Base-by-base conservation (phyloP, 2,888 invertebrate genomes). In the Ecliptopera silaceata region DNA sequence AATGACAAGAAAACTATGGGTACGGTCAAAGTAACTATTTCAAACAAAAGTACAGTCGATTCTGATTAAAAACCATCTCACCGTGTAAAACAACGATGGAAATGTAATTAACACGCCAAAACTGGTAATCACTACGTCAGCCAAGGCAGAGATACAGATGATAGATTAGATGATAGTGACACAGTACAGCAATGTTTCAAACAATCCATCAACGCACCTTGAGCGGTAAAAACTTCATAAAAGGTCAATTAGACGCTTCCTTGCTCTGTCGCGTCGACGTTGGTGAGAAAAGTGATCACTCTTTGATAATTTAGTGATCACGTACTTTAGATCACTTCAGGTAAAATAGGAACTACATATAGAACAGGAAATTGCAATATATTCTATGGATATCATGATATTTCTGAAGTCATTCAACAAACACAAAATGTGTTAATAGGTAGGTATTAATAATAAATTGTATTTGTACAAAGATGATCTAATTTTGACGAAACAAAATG, bases 241-340 rank as follows among this genome's bases (percentile, higher is more conserved):
- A 80, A 81, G 80, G 82, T 81, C 81, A 77, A 62, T 59, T 56
- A 58, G 61, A 62, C 56, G 74, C 75, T 83, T 83, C 82, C 81
- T 82, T 75, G 72, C 70, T 77, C 72, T 72, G 65, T 67, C 74
- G 70, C 68, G 64, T 68, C 75, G 77, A 70, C 68, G 64, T 68
- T 74, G 77, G 75, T 78, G 75, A 77, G 69, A 64, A 63, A 66
- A 51, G 47, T 31, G 38, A 43, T 42, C n/a, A 47, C 17, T 56
- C 20, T 54, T 32, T 2, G 29, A 20, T 32, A 17, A 4, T 51
- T 17, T 17, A n/a, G n/a, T n/a, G n/a, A n/a, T n/a, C n/a, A n/a
- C n/a, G n/a, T n/a, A n/a, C n/a, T n/a, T n/a, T n/a, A n/a, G n/a
- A n/a, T n/a, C n/a, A 10, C 64, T 63, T 68, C 20, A 46, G 22